These are phyloP conservation scores for Drosophila setifemur DNA, from an alignment of 1,140 invertebrate species.

Conservation along the genomic window DNA sequence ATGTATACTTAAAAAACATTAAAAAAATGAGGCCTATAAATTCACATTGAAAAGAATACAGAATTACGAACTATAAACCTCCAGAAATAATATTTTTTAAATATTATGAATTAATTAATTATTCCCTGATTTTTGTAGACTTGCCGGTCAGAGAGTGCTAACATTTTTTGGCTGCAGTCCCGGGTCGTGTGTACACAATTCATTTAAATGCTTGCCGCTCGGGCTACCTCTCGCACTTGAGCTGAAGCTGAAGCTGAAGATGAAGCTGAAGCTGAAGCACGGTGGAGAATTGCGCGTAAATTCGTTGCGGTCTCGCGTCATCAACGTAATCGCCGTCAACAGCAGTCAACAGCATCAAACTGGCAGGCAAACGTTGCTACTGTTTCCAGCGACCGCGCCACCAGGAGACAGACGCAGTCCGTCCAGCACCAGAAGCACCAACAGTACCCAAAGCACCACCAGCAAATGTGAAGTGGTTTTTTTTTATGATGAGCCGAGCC, in stretches of 20 bases:
- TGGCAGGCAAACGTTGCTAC: constrained; percentile 76
- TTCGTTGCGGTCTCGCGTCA: constrained; percentile 79
- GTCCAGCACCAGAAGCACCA: constrained; percentile 22
- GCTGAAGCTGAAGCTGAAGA: constrained; percentile 13
- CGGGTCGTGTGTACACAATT: constrained; percentile 44
- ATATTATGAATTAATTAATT: too few relatives aligned
- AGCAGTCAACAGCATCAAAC: constrained; percentile 79
- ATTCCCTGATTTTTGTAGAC: too few relatives aligned
- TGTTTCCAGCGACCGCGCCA: constrained; percentile 54
- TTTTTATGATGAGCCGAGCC: constrained; percentile 67
- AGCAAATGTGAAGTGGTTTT: constrained; percentile 62
- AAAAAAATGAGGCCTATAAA: too few relatives aligned
- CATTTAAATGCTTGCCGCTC: constrained; percentile 65
- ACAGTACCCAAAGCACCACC: constrained; percentile 28
- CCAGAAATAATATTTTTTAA: too few relatives aligned
- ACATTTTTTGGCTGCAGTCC: constrained; percentile 40
- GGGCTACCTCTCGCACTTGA: constrained; percentile 36
- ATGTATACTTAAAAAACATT: too few relatives aligned
- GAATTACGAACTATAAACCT: too few relatives aligned
- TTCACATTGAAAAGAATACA: too few relatives aligned
- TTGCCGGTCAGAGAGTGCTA: constrained; percentile 11
- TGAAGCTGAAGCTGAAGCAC: constrained; percentile 35
- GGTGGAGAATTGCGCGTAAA: constrained; percentile 78
- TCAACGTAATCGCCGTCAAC: constrained; percentile 80
- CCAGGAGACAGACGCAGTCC: constrained; percentile 24